phyloP scores from a whole-genome alignment of 2,888 invertebrate genomes.

The Lacanobia oleracea region DNA sequence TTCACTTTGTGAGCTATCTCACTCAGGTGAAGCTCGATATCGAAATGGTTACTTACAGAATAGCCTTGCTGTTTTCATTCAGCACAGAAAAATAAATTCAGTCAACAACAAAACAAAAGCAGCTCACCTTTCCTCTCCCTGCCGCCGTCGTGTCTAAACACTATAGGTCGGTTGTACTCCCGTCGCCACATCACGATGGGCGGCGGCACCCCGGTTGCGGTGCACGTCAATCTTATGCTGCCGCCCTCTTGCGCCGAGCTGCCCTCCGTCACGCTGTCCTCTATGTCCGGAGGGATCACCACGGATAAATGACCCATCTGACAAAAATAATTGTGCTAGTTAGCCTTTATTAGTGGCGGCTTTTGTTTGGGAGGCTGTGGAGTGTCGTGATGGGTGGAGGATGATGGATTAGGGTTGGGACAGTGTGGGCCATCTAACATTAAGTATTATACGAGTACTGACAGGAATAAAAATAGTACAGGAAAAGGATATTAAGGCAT shows the following conservation, averaged over 20 bases:
- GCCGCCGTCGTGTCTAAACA: slow-evolving; percentile 93
- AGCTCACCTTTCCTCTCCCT: slow-evolving; percentile 93
- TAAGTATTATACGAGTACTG: too few relatives aligned
- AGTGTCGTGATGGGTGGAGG: not conserved
- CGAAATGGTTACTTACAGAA: too few relatives aligned
- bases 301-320: slow-evolving; percentile 97
- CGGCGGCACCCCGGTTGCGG: slow-evolving; percentile 95
- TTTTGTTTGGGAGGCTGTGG: slow-evolving; percentile 48
- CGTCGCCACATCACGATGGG: slow-evolving; percentile 95
- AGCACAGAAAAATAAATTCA: not conserved
- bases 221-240: slow-evolving; percentile 93
- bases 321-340: slow-evolving; percentile 57
- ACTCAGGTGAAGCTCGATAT: too few relatives aligned
- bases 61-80: too few relatives aligned
- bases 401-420: slow-evolving; percentile 8
- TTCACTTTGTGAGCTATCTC: too few relatives aligned
- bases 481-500: too few relatives aligned
- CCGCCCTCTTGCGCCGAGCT: slow-evolving; percentile 95
- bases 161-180: slow-evolving; percentile 94
- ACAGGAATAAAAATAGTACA: too few relatives aligned
- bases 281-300: slow-evolving; percentile 96
- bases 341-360: slow-evolving; percentile 45
- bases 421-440: not conserved
- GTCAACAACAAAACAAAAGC: not conserved
- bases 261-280: slow-evolving; percentile 94